Evolutionary conservation across 2,888 invertebrate species (phyloP).

Genomic region (Anticlea derivata): DNA sequence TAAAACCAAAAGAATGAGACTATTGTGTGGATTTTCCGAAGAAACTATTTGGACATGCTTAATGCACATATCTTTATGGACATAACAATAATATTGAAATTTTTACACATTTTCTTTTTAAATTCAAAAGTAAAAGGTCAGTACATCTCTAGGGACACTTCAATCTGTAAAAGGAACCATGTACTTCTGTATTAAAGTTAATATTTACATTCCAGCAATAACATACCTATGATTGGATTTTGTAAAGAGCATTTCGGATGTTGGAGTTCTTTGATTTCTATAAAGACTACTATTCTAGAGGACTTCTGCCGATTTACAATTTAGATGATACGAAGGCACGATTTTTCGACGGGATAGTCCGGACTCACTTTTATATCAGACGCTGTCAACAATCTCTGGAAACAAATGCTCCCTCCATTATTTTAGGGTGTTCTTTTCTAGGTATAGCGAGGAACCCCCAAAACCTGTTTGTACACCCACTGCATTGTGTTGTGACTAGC

Average conservation of each 20-base stretch:
- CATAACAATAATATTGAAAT: constrained; percentile 25
- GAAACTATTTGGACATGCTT: constrained; percentile 47
- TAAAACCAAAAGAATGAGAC: constrained; percentile 35
- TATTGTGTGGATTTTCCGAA: constrained; percentile 39
- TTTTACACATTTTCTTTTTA: constrained; percentile 57
- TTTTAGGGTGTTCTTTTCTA: constrained; percentile 84
- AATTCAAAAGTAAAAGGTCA: constrained; percentile 69
- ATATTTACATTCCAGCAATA: constrained; percentile 83
- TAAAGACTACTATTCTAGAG: constrained; percentile 55
- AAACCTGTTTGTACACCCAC: constrained; percentile 64
- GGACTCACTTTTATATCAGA: constrained; percentile 50
- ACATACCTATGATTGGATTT: constrained; percentile 79
- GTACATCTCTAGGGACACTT: constrained; percentile 73
- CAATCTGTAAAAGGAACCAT: constrained; percentile 67
- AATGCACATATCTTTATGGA: constrained; percentile 42
- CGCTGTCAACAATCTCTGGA: constrained; percentile 45
- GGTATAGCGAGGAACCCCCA: constrained; percentile 71
- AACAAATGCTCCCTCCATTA: constrained; percentile 60
- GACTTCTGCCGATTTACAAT: constrained; percentile 67
- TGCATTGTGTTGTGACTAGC: constrained; percentile 72
- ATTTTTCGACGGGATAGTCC: constrained; percentile 56
- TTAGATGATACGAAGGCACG: constrained; percentile 69
- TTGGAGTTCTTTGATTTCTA: constrained; percentile 76
- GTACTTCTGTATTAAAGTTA: constrained; percentile 79
- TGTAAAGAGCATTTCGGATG: constrained; percentile 76